These are phyloP conservation scores for Timandra comae DNA, from an alignment of 2,888 invertebrate species.

Conservation along the genomic window DNA sequence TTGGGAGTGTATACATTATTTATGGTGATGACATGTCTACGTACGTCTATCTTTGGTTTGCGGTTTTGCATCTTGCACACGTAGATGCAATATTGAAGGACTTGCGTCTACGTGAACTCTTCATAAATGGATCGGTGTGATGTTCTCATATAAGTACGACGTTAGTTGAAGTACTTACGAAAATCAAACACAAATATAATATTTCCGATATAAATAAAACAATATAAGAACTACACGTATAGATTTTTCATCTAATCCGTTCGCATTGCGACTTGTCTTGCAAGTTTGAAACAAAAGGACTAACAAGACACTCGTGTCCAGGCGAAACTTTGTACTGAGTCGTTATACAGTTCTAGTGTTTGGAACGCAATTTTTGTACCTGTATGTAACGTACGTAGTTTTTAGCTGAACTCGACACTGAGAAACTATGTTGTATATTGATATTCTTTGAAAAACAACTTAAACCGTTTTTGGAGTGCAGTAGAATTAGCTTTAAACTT, in stretches of 20 bases:
- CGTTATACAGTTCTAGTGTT: conserved; percentile 22
- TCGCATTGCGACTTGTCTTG: conserved; percentile 1
- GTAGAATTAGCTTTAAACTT: no score
- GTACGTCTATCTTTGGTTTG: conserved; percentile 58
- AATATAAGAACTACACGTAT: neutral
- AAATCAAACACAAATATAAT: no score
- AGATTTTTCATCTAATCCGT: conserved; percentile 3
- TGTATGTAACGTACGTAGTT: neutral
- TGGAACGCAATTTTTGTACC: conserved; percentile 1
- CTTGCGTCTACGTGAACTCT: neutral
- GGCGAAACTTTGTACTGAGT: conserved; percentile 15
- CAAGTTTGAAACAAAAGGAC: conserved; percentile 20
- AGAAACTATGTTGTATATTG: no score
- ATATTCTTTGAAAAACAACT: no score
- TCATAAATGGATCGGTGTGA: no score
- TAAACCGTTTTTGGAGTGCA: no score
- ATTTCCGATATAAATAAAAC: no score
- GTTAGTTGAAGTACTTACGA: no score
- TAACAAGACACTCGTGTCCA: conserved; percentile 23
- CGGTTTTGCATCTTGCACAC: conserved; percentile 68
- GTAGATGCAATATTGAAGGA: conserved; percentile 55
- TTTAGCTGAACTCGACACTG: no score
- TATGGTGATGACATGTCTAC: conserved; percentile 70
- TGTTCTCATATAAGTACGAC: no score
- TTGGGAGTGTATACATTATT: conserved; percentile 67